Percentiles rank a stretch among this genome's conserved stretches.
These are phyloP conservation scores for Cyanoderma ruficeps DNA, from an alignment of 2,113 vertebrate genomes.

Conservation along the genomic window DNA sequence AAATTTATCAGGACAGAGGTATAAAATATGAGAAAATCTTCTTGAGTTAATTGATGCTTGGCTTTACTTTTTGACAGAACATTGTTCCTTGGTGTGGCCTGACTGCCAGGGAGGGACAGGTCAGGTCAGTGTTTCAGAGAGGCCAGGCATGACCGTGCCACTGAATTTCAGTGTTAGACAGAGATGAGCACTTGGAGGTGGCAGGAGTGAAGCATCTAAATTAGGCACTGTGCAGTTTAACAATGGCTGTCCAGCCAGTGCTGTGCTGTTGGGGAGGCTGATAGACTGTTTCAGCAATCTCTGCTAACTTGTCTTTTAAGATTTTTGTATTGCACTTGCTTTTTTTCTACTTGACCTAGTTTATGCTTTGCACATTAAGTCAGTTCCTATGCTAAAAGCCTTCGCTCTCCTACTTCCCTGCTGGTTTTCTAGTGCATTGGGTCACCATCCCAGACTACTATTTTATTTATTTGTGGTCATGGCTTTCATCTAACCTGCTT, in stretches of 20 bases:
- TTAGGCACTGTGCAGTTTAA: neutral
- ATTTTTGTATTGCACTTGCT: neutral
- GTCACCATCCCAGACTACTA: neutral
- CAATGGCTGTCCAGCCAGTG: neutral
- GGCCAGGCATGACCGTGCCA: neutral
- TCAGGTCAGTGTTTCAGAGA: neutral
- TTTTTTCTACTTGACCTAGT: slow-evolving; percentile 55
- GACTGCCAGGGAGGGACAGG: neutral
- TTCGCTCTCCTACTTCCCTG: neutral
- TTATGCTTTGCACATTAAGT: neutral
- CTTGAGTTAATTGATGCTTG: neutral
- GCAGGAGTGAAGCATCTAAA: neutral
- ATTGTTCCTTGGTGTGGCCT: neutral
- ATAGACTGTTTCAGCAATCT: neutral
- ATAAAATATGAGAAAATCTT: neutral
- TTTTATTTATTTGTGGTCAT: neutral
- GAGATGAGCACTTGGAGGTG: neutral
- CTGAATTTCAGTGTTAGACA: neutral
- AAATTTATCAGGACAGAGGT: neutral
- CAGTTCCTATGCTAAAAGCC: neutral
- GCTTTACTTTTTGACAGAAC: neutral
- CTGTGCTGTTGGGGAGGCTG: neutral
- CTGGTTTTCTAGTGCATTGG: slow-evolving; percentile 33
- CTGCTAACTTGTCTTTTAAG: slow-evolving; percentile 10
- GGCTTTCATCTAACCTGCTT: neutral